These are phyloP conservation scores for Drosophila stalkeri DNA, from an alignment of 2,888 invertebrate genomes.

Conservation along the genomic window DNA sequence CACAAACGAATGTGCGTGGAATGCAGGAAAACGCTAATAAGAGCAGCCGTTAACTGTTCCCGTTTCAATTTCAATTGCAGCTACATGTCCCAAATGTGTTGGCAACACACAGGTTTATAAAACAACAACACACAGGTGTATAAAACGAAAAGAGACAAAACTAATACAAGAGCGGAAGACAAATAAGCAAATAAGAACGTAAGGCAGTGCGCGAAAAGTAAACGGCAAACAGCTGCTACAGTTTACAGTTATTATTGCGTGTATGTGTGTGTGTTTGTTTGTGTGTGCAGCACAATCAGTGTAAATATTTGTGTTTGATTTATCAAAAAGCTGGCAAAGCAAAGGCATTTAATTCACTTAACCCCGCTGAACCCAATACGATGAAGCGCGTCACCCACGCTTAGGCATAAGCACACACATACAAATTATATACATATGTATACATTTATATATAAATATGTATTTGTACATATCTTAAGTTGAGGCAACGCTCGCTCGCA, in stretches of 20 bases:
- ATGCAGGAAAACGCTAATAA: conserved; percentile 26
- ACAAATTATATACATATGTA: background rate
- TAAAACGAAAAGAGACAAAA: background rate
- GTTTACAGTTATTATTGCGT: background rate
- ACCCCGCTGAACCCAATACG: conserved; percentile 47
- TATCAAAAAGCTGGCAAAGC: conserved; percentile 45
- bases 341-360: conserved; percentile 39
- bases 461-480: background rate
- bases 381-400: conserved; percentile 41
- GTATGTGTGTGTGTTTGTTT: background rate
- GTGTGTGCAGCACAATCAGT: conserved; percentile 25
- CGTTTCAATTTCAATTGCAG: conserved; percentile 22
- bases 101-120: conserved; percentile 40
- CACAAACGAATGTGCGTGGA: conserved; percentile 50
- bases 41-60: conserved; percentile 56
- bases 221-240: conserved; percentile 65
- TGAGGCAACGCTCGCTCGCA: conserved; percentile 46
- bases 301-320: conserved; percentile 50
- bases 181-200: background rate
- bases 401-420: conserved; percentile 15
- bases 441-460: background rate
- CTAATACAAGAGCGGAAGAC: background rate
- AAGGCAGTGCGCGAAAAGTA: conserved; percentile 29
- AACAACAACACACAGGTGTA: conserved; percentile 27
- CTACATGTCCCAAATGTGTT: conserved; percentile 63